Evolutionary conservation across 2,888 invertebrate genomes (phyloP), one percentile per base, ranked within the genome.

Genomic region (Drosophila subquinaria): DNA sequence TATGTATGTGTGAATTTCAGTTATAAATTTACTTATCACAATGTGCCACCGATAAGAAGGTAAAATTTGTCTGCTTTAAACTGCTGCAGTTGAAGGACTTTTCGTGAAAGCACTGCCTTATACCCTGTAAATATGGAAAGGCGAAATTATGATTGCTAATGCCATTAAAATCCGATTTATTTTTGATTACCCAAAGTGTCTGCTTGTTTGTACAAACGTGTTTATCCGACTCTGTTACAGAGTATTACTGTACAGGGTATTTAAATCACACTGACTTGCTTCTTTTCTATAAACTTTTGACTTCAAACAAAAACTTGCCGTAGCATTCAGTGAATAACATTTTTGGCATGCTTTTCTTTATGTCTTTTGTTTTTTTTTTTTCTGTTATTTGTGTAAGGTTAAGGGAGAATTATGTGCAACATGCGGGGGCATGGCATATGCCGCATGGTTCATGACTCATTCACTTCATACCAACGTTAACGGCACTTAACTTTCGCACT

Each of bases 1-100:
- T 30, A 57, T 69, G 66, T 65, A 53, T 63, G 51, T 52, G 59
- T 48, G 67, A 63, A 50, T 59, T 52, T 74, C 45, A 57, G 67
- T 63, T 84, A 69, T 79, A 88, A 82, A 88, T 83, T 88, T 81
- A 51, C 82, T 73, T 83, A 85, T 88, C 88, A 71, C 73, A 70
- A 61, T 69, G 67, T 40, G 52, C 47, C 52, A 30, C 36, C 64
- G 80, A 79, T 79, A 79, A 73, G 71, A 50, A 65, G 53, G 15
- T 48, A 30, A 67, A 84, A 87, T 83, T 88, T 77, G 77, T 77
- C 66, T 47, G 69, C 70, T 64, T 68, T 75, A 87, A 86, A 56
- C 65, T 48, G 53, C 61, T 57, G 65, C 57, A 67, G 51, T 61
- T 73, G 23, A 55, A 63, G 57, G 60, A 38, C 50, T 65, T 55